Evolutionary conservation across 1,140 invertebrate genomes (phyloP), one percentile per base, ranked within the genome.

Genomic region (Anoplolepis gracilipes): DNA sequence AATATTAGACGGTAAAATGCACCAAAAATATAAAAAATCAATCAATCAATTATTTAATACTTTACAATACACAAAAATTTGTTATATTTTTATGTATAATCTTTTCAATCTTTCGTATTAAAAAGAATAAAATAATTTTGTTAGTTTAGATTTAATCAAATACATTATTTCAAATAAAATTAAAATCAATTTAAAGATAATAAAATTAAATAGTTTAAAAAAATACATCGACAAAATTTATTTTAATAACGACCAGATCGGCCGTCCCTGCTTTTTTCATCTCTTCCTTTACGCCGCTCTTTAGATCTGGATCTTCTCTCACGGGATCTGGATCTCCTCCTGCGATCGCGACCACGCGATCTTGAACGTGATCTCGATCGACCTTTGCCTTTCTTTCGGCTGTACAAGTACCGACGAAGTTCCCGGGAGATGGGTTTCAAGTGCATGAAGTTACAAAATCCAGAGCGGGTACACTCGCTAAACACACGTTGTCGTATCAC

Each of bases 401-500:
- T 88, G 28, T 90, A 92, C 61, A 85, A 86, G 25, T 97, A 98
- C 93, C 98, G 96, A 85, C 98, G 95, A 57, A 99, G 94, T 92
- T 98, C 98, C 87, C 98, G 95, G 0, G 98, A 99, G 91, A 99
- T 99, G 25, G 99, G 99, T 93, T 99, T 99, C 93, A 99, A 96
- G 94, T 99, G 99, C 99, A 99, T 99, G 94, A 99, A 99, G 96
- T 99, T 99, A 94, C 99, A 99, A 95, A 99, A 99, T 64, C 99
- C 99, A 92, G 98, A 99, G 39, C 99, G 96, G 1, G 98, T 99
- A 94, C 99, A 99, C 95, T 99, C 99, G 7, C 97, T 97, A 46
- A 84, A 90, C 2, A 72, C 13, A 88, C 7, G 46, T 36, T 59
- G n/a, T 33, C 3, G 11, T 33, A 19, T 25, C 11, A 46, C 2